Conservation (phyloP, 2,113 vertebrate genomes). For the Hippocampus comes region DNA sequence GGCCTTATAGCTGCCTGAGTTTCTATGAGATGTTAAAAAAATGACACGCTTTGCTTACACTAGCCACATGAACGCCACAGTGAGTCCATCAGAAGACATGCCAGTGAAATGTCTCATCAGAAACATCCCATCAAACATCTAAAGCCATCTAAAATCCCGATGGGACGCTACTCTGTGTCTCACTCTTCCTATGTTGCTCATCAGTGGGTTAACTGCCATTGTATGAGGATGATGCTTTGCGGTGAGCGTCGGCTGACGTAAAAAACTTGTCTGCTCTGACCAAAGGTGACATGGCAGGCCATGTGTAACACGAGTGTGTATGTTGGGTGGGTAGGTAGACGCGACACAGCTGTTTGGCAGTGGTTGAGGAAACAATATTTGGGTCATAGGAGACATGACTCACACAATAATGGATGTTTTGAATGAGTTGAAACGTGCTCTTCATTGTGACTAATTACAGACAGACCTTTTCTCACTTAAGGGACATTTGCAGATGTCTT, state of each 20-base stretch:
- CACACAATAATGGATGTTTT: constrained; percentile 44
- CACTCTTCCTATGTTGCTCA: constrained; percentile 26
- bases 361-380: constrained; percentile 37
- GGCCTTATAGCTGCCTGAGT: constrained; percentile 2
- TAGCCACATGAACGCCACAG: not conserved
- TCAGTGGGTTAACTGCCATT: constrained; percentile 37
- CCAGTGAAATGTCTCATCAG: not conserved
- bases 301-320: constrained; percentile 34
- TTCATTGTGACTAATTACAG: constrained; percentile 24
- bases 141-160: not conserved
- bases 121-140: not conserved
- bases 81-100: not conserved
- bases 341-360: constrained; percentile 26
- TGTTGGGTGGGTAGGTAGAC: constrained; percentile 17
- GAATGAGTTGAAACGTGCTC: constrained; percentile 22
- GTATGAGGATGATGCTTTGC: constrained; percentile 18
- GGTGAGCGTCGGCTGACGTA: constrained; percentile 31
- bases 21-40: constrained; percentile 1
- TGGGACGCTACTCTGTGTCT: not conserved
- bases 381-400: constrained; percentile 45
- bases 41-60: constrained; percentile 26
- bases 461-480: not conserved
- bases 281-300: constrained; percentile 25
- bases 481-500: constrained; percentile 4
- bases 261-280: constrained; percentile 17